Evolutionary conservation across 2,888 invertebrate genomes (phyloP), one percentile per base, ranked within the genome.

Genomic region (Cataglyphis rosenhaueri): DNA sequence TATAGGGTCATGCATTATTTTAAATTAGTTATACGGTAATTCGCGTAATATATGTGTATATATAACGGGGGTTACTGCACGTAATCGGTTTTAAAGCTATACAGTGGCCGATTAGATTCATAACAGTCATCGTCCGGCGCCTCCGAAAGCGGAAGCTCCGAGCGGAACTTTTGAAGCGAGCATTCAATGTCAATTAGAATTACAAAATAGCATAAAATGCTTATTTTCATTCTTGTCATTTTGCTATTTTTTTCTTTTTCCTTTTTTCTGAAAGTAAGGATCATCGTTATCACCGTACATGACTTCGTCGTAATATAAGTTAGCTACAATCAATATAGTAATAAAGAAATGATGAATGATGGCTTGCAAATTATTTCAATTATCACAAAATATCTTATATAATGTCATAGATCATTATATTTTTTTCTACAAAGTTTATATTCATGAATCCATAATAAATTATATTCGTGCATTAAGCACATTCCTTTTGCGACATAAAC

Each of bases 1-100:
- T 84, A 85, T 84, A 87, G 85, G 84, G 70, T 87, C 86, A 89
- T 89, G 86, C 85, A 79, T 89, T 86, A 88, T 85, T 84, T 84
- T 89, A 89, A 89, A 90, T 89, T 84, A 87, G 86, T 89, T 83
- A 86, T 89, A 90, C 73, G 76, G 84, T 88, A 89, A 90, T 85
- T 90, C 81, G 84, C 79, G 83, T 87, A 88, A 88, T 86, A 82
- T 81, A 62, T 85, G 73, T 55, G 35, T 38, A 75, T 85, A 48
- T 61, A 83, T 78, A 78, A 83, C 84, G 74, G 83, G 82, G 84
- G 85, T 86, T 87, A 86, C 85, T 88, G 88, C 84, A 85, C 83
- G 85, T 87, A 89, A 88, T 90, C 86, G 88, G 90, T 89, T 85
- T 84, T 81, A 88, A 84, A 86, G 88, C 87, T 84, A 86, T 83